A percentile compares a stretch with the other conserved stretches of the same genome.
These are phyloP conservation scores for Caenorhabditis imperialis DNA, from an alignment of 2,888 invertebrate genomes.

Conservation along the genomic window DNA sequence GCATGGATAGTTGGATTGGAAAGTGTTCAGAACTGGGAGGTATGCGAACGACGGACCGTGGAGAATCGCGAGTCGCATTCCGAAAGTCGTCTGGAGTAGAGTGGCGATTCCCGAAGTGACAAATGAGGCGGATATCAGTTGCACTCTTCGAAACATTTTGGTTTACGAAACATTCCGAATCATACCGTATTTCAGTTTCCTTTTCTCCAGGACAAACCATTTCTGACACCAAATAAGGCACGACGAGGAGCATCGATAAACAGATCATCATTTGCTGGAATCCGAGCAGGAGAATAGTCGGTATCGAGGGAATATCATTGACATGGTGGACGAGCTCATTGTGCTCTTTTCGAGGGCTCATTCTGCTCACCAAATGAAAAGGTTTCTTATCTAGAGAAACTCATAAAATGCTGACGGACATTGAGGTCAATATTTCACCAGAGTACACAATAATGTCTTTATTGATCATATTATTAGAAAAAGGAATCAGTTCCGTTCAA, in stretches of 20 bases:
- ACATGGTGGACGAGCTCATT: slow-evolving; percentile 37
- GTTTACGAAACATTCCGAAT: background rate
- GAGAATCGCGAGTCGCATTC: slow-evolving; percentile 68
- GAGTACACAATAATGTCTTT: background rate
- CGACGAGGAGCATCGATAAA: slow-evolving; percentile 70
- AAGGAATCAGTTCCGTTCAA: background rate
- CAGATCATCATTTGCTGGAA: slow-evolving; percentile 73
- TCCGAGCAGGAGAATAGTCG: slow-evolving; percentile 43
- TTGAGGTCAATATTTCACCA: slow-evolving; percentile 25
- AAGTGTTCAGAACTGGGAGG: slow-evolving; percentile 70
- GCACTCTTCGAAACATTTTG: slow-evolving; percentile 39
- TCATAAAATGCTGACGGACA: slow-evolving; percentile 39
- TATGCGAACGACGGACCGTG: slow-evolving; percentile 76
- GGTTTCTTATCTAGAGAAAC: slow-evolving; percentile 30
- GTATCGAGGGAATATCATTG: slow-evolving; percentile 46
- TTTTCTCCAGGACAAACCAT: slow-evolving; percentile 69
- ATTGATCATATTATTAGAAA: background rate
- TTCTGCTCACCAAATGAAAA: slow-evolving; percentile 8
- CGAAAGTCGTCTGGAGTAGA: slow-evolving; percentile 70
- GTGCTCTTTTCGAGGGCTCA: slow-evolving; percentile 15
- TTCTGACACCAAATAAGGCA: slow-evolving; percentile 69
- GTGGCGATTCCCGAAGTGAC: slow-evolving; percentile 70
- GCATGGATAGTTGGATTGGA: slow-evolving; percentile 51
- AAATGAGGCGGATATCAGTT: slow-evolving; percentile 71
- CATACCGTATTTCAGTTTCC: slow-evolving; percentile 47